Evolutionary conservation across 2,113 vertebrate genomes (phyloP), one percentile per base, ranked within the genome.

Genomic region (Zosterops pallidus): DNA sequence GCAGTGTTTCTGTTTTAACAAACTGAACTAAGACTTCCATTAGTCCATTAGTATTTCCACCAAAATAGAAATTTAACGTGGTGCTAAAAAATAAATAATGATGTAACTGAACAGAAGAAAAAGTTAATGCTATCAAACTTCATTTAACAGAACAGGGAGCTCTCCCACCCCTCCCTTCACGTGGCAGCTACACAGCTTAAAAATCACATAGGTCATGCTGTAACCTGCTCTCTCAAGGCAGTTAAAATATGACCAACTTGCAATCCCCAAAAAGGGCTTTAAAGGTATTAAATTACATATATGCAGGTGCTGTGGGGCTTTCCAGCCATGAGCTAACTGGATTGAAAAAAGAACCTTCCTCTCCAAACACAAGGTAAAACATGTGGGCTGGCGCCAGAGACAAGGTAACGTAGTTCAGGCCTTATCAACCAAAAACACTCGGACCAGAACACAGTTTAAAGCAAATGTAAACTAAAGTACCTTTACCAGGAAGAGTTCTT

Each of bases 241-340:
- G 75, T 72, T 91, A 68, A 80, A 93, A 86, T 74, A 81, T 20
- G 85, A 78, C 86, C 94, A 96, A 83, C 65, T 37, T 77, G 69
- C 75, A 86, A 81, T 55, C 83, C 59, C 65, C 57, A 75, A 82
- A 90, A 95, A 75, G 31, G 44, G 52, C 37, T 86, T 84, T 87
- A 86, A 87, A 81, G 19, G 85, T 88, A 92, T 96, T 95, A 83
- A 91, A 81, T 95, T 92, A 94, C 93, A 67, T 12, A 41, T 5
- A 90, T n/a, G 72, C 84, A 94, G 76, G 90, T 86, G 88, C 71
- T 95, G 65, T 82, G 94, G 88, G 93, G 68, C 86, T 97, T 96
- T 97, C 95, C 93, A 96, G 92, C 25, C 77, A 91, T 86, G 94
- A 94, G 72, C 60, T 97, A 95, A 95, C 80, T 12, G 49, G 52